Percentiles rank a stretch among this genome's conserved stretches.
Evolutionary conservation across 2,113 vertebrate species (phyloP).

Genomic region (Chrysemys picta): DNA sequence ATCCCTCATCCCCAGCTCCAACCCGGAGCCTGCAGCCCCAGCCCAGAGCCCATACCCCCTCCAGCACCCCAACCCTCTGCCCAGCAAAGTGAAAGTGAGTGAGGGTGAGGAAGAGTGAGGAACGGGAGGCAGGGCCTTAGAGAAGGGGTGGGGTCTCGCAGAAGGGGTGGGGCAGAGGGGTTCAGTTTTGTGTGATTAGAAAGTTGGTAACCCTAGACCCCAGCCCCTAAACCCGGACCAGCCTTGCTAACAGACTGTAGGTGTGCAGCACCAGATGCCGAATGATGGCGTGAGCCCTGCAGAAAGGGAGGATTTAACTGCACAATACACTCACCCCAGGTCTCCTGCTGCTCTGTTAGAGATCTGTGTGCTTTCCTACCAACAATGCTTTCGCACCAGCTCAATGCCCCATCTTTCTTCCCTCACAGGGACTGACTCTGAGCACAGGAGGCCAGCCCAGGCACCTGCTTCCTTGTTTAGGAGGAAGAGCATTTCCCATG

Average conservation of each 20-base stretch:
- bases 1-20: no score
- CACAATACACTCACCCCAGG: neutral
- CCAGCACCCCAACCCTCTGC: no score
- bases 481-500: neutral
- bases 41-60: no score
- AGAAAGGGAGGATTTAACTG: neutral
- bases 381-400: constrained; percentile 26
- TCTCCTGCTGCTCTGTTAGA: constrained; percentile 12
- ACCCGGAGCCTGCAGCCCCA: no score
- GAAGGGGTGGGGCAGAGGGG: no score
- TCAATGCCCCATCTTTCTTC: neutral
- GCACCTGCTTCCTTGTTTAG: constrained; percentile 41
- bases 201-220: no score
- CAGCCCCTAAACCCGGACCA: no score
- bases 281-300: neutral
- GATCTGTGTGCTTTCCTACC: neutral
- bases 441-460: constrained; percentile 36
- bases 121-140: no score
- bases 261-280: neutral
- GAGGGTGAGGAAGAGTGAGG: no score
- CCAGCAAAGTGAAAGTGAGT: no score
- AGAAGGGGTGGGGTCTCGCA: no score
- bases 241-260: neutral
- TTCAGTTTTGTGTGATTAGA: no score
- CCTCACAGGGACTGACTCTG: neutral